These are phyloP conservation scores for Hippocampus mohnikei DNA, from an alignment of 2,113 vertebrate species.

Conservation along the genomic window DNA sequence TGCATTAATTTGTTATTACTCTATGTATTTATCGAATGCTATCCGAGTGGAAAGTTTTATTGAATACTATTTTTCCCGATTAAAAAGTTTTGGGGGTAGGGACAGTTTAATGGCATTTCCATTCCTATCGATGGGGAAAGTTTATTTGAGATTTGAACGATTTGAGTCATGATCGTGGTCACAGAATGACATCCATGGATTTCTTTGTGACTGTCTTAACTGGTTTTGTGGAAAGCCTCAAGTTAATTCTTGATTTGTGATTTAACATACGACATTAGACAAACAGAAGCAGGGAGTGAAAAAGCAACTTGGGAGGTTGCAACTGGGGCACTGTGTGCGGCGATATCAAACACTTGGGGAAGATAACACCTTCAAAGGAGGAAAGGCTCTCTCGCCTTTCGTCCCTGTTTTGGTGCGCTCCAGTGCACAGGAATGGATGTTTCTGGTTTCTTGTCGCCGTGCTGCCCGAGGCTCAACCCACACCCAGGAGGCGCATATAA, in stretches of 20 bases:
- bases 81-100: too few relatives aligned
- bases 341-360: constrained; percentile 31
- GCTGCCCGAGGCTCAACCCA: constrained; percentile 63
- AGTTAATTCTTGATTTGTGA: background rate
- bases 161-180: too few relatives aligned
- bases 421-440: constrained; percentile 57
- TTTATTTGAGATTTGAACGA: too few relatives aligned
- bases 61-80: too few relatives aligned
- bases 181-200: too few relatives aligned
- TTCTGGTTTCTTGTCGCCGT: constrained; percentile 58
- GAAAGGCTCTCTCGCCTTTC: constrained; percentile 58
- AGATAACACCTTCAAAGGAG: constrained; percentile 49
- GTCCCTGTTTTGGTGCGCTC: constrained; percentile 55
- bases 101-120: too few relatives aligned
- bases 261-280: background rate
- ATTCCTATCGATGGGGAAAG: too few relatives aligned
- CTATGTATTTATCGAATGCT: too few relatives aligned
- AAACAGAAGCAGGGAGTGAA: background rate
- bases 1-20: too few relatives aligned
- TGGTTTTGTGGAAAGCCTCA: too few relatives aligned
- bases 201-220: too few relatives aligned
- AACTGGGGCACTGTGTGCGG: background rate
- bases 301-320: background rate
- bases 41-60: too few relatives aligned
- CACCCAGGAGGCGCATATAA: constrained; percentile 74